phyloP scores from a whole-genome alignment of 2,113 vertebrate genomes.

The Capricornis sumatraensis region DNA sequence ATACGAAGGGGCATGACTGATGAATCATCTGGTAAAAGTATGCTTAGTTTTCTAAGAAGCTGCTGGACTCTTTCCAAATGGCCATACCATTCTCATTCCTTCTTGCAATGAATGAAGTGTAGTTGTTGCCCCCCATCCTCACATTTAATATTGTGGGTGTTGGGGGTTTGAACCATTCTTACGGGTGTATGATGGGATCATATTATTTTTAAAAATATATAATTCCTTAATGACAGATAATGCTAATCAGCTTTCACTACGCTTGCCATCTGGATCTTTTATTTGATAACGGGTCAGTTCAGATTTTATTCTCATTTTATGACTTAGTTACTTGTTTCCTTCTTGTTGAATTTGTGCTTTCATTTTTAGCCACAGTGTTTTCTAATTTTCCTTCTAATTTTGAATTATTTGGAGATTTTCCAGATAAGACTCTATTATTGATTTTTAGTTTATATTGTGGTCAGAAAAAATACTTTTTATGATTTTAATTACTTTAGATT shows the following conservation, averaged over 20 bases:
- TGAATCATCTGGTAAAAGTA: neutral
- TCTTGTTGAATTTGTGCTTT: neutral
- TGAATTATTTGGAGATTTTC: neutral
- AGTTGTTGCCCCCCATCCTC: neutral
- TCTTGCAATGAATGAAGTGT: neutral
- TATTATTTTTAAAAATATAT: neutral
- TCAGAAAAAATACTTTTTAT: neutral
- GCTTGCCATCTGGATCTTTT: neutral
- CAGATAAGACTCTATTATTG: neutral
- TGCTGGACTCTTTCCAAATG: neutral
- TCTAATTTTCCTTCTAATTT: neutral
- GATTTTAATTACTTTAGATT: neutral
- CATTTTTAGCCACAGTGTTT: neutral
- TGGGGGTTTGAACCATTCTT: neutral
- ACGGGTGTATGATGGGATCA: neutral
- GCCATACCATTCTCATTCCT: neutral
- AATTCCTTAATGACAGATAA: neutral
- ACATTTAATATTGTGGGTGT: neutral
- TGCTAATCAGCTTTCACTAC: neutral
- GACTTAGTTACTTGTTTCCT: neutral
- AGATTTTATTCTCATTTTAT: neutral
- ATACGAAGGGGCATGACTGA: neutral
- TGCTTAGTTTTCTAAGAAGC: neutral
- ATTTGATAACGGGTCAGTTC: neutral
- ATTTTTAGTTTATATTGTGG: neutral